Evolutionary conservation across 1,140 invertebrate species (phyloP), one percentile per base, ranked within the genome.

Genomic region (Ceratina calcarata): DNA sequence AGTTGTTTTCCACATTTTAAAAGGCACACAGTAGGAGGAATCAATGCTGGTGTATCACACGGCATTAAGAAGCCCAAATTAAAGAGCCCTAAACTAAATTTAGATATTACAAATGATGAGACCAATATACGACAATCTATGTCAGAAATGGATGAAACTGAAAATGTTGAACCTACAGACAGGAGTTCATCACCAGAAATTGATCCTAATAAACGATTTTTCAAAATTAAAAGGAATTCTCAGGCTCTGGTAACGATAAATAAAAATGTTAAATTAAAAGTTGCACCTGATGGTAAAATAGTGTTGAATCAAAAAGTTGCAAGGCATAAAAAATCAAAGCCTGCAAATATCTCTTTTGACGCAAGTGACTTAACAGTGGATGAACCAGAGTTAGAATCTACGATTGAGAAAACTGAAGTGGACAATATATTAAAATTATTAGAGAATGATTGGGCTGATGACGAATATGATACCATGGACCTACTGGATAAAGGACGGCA

Each of bases 361-460:
- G 81, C 89, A 6, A 84, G 82, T 8, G 92, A 93, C 83, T 78
- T 93, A 22, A 84, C 79, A 7, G 89, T 92, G 24, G 87, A 90
- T 53, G 88, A 92, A 53, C 86, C 89, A 7, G 64, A 80, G 7
- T 51, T 89, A 12, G 87, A 91, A 69, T 18, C 45, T 13, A 81
- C 81, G 0, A 69, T 88, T n/a, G 71, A 88, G 1, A 60, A 83
- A 20, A 84, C 61, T 16, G 83, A 87, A 58, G 84, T 93, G 13
- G 83, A 78, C 20, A 77, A 89, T 67, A 84, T 93, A 37, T 64
- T 93, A 57, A 87, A 90, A 77, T 80, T 90, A 62, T 80, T 93
- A 7, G 91, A 92, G 70, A 81, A 92, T 64, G 92, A 93, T 81
- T 93, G 92, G 92, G 83, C 85, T 1, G 84, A 91, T 24, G 91